phyloP scores from a whole-genome alignment of 2,113 vertebrate genomes.

The Pithys albifrons region DNA sequence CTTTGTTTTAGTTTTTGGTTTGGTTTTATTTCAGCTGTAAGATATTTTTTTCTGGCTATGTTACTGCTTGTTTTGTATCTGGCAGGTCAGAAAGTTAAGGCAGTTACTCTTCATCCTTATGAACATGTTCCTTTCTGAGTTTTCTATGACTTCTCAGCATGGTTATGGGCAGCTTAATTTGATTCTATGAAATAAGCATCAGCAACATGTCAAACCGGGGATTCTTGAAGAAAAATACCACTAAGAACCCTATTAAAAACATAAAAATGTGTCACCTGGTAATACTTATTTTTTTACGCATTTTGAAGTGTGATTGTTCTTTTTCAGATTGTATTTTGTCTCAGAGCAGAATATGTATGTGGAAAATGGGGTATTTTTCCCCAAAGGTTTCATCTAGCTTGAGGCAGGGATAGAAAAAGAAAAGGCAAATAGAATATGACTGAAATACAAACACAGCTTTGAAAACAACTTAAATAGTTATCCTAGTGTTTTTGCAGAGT shows the following conservation, averaged over 20 bases:
- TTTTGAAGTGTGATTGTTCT: conserved; percentile 1
- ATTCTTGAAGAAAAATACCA: neutral
- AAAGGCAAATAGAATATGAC: neutral
- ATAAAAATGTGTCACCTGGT: neutral
- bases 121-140: neutral
- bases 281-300: neutral
- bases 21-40: neutral
- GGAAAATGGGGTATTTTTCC: neutral
- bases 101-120: neutral
- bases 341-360: neutral
- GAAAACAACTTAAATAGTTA: neutral
- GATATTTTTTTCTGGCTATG: neutral
- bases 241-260: neutral
- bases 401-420: neutral
- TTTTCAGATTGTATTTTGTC: neutral
- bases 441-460: neutral
- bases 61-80: neutral
- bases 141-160: neutral
- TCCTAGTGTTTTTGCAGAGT: neutral
- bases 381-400: neutral
- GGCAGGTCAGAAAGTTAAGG: neutral
- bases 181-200: neutral
- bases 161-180: neutral
- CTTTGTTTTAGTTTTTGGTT: neutral
- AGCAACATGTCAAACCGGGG: neutral